Conservation (phyloP, 2,797 vertebrate species). For the Rhynchotus rufescens region DNA sequence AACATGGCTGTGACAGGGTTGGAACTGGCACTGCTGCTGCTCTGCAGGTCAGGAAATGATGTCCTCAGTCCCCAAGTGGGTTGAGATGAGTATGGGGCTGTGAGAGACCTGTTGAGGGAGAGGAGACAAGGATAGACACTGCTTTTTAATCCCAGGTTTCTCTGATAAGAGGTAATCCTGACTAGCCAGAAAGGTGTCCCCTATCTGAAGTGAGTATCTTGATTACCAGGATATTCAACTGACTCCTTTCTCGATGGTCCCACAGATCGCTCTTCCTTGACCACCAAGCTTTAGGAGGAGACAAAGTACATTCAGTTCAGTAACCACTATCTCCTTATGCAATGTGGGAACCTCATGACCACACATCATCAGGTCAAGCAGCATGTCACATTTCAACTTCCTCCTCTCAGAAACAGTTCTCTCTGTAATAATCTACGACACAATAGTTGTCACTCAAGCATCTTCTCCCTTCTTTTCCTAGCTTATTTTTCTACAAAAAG, state of each 20-base stretch:
- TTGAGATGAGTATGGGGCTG: background rate
- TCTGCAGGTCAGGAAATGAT: accelerated
- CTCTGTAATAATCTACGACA: background rate
- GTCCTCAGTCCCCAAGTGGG: no score
- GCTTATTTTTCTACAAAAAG: background rate
- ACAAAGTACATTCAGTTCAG: accelerated
- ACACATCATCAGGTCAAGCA: background rate
- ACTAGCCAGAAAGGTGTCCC: background rate
- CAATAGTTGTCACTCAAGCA: background rate
- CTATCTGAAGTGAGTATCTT: background rate
- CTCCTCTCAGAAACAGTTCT: background rate
- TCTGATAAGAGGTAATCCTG: background rate
- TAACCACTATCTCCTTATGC: background rate
- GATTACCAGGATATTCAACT: background rate
- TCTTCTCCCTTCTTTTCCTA: background rate
- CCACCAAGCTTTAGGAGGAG: background rate
- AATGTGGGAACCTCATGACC: background rate
- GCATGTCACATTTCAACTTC: background rate
- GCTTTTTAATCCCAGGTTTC: background rate
- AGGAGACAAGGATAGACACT: accelerated
- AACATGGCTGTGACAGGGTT: background rate
- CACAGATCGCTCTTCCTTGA: background rate
- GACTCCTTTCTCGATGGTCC: accelerated
- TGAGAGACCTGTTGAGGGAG: accelerated
- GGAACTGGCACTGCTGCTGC: accelerated